Evolutionary conservation across 2,888 invertebrate genomes (phyloP).

Genomic region (Nephrotoma guestfalica): DNA sequence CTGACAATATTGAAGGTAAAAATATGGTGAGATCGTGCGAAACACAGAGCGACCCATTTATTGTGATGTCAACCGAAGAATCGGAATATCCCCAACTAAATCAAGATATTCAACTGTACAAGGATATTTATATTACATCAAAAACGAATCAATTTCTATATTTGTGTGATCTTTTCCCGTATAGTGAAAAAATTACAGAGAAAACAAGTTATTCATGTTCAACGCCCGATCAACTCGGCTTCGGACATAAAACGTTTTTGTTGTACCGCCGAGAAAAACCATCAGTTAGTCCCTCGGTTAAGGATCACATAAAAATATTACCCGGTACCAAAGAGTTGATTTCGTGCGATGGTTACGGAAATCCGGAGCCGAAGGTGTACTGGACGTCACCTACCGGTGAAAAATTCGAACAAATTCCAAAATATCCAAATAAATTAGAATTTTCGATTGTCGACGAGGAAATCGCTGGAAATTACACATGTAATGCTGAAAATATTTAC

Average conservation of each 20-base stretch:
- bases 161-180: background rate
- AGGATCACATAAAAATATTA: background rate
- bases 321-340: background rate
- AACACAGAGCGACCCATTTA: background rate
- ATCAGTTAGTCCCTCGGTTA: background rate
- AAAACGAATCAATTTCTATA: background rate
- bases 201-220: background rate
- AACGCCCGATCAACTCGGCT: background rate
- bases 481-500: background rate
- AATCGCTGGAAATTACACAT: background rate
- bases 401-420: background rate
- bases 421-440: background rate
- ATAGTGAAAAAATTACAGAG: background rate
- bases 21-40: background rate
- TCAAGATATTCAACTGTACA: background rate
- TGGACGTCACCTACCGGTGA: background rate
- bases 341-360: background rate
- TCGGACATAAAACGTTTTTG: background rate
- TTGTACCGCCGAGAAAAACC: background rate
- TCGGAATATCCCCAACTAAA: background rate
- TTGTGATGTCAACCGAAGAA: background rate
- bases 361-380: background rate
- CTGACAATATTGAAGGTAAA: background rate
- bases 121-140: background rate
- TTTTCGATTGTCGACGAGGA: background rate